These are phyloP conservation scores for Ceratina calcarata DNA, from an alignment of 1,140 invertebrate genomes.

Conservation along the genomic window DNA sequence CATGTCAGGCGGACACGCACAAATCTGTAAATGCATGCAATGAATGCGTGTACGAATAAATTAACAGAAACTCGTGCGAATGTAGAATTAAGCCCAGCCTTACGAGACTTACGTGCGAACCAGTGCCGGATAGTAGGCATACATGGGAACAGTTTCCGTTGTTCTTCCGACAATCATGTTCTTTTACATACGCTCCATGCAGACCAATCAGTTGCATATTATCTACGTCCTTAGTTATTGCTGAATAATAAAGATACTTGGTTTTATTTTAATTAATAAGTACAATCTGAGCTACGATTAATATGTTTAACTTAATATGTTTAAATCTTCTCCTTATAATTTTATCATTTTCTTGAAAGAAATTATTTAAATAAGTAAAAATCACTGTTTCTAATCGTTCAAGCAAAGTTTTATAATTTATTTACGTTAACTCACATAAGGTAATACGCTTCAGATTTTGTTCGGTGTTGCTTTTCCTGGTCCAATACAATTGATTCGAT, in stretches of 20 bases:
- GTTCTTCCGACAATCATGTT: conserved; percentile 83
- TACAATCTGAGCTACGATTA: too few species aligned
- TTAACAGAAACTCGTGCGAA: too few species aligned
- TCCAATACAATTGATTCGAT: conserved; percentile 81
- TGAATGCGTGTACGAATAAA: too few species aligned
- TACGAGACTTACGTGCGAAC: conserved; percentile 51
- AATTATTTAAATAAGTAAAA: too few species aligned
- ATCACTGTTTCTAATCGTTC: too few species aligned
- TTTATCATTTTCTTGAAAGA: too few species aligned
- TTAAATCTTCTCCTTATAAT: too few species aligned
- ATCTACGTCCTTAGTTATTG: conserved; percentile 48
- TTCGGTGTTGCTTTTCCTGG: conserved; percentile 78
- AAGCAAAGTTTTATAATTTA: not conserved
- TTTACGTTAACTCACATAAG: conserved; percentile 61
- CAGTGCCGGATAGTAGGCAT: conserved; percentile 81
- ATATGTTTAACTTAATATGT: too few species aligned
- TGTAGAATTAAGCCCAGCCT: too few species aligned
- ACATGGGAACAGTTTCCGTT: conserved; percentile 89
- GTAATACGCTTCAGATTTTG: conserved; percentile 73
- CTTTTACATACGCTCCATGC: conserved; percentile 62
- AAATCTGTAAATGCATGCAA: conserved; percentile 68
- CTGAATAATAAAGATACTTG: conserved; percentile 33
- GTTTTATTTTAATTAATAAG: not conserved
- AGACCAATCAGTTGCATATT: conserved; percentile 66
- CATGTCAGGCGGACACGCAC: conserved; percentile 84